A percentile compares a stretch with the other conserved stretches of the same genome.
phyloP scores from a whole-genome alignment of 2,888 invertebrate genomes.

The Chesias legatella region DNA sequence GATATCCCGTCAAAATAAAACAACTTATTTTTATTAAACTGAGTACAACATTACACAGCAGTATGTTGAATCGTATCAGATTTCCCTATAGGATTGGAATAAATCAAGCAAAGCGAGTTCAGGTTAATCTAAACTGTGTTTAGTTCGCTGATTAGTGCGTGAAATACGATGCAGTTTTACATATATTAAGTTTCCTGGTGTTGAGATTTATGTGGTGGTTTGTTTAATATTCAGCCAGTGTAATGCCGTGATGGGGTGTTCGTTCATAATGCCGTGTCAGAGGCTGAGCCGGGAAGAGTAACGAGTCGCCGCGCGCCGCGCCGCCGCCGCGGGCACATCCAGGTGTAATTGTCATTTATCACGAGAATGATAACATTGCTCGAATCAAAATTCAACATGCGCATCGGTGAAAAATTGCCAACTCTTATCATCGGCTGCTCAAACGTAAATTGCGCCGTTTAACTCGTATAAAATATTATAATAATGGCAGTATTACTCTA shows the following conservation, averaged over 20 bases:
- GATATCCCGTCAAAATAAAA: too few species aligned
- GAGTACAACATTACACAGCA: too few species aligned
- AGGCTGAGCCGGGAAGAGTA: slow-evolving; percentile 30
- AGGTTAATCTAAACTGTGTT: background rate
- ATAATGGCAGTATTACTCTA: slow-evolving; percentile 43
- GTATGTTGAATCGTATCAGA: too few species aligned
- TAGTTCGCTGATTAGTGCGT: background rate
- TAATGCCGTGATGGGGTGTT: slow-evolving; percentile 29
- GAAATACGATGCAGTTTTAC: slow-evolving; percentile 1
- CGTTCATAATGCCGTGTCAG: slow-evolving; percentile 29
- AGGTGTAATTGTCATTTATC: slow-evolving; percentile 40
- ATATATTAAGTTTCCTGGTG: slow-evolving; percentile 7
- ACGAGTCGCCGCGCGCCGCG: slow-evolving; percentile 26
- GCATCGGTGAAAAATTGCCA: slow-evolving; percentile 32
- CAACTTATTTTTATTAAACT: too few species aligned
- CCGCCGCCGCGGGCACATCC: slow-evolving; percentile 27
- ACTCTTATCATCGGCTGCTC: slow-evolving; percentile 28
- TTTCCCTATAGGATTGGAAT: too few species aligned
- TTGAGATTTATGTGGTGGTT: slow-evolving; percentile 22
- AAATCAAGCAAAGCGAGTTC: too few species aligned
- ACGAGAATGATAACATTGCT: slow-evolving; percentile 38
- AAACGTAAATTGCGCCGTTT: slow-evolving; percentile 28
- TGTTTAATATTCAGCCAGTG: slow-evolving; percentile 30
- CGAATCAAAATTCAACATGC: slow-evolving; percentile 34
- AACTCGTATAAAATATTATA: slow-evolving; percentile 42